Evolutionary conservation across 1,140 invertebrate genomes (phyloP), one percentile per base, ranked within the genome.

Genomic region (Temnothorax longispinosus): DNA sequence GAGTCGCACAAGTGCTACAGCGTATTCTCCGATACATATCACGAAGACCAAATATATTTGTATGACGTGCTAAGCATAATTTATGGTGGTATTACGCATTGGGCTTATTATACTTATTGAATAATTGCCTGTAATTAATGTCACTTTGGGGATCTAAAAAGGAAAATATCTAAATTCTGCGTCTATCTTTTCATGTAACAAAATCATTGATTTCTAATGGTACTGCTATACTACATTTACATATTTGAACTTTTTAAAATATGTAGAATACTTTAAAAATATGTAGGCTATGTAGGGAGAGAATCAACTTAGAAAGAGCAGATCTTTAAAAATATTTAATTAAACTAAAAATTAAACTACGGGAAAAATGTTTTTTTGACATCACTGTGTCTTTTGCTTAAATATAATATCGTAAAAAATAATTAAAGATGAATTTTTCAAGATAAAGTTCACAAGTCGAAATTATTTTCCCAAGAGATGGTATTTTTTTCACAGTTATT

Each of bases 1-100:
- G 74, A 38, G 65, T 62, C 65, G 47, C 11, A n/a, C n/a, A 27
- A 56, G 64, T 47, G 44, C 56, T 65, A 27, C 58, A 38, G 35
- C 47, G 54, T 27, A 75, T 87, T 86, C 52, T 50, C 56, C 11
- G 7, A 5, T 10, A 65, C 52, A 54, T 52, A 80, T 80, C n/a
- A 38, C 11, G 7, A 38, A 80, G 13, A 47, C 0, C 6, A 27
- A 67, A 52, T 80, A 10, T 50, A 44, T 67, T 52, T 27, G 4
- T 18, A 67, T 32, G 10, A 52, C 3, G 15, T 13, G 8, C 32
- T 44, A 47, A 77, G 56, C 35, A 27, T 41, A 80, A 27, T 52
- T 80, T 80, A 80, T 18, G 27, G 15, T 21, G 5, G 4, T 50
- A 38, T 35, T 35, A 38, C 15, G 18, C 15, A 2, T 50, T n/a